These are phyloP conservation scores for Athrips mouffetella DNA, from an alignment of 2,888 invertebrate species.

Conservation along the genomic window DNA sequence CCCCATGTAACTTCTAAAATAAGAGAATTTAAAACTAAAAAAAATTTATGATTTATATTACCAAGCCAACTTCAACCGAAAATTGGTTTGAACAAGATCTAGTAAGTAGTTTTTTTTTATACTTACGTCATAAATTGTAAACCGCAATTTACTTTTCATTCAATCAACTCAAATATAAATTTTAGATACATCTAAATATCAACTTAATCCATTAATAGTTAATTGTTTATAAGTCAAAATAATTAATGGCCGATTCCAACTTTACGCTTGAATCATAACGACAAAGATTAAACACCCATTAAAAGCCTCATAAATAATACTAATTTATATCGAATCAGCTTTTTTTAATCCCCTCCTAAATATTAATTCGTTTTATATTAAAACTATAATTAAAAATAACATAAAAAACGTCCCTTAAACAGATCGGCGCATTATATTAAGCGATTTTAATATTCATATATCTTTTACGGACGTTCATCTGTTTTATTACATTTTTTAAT, in stretches of 20 bases:
- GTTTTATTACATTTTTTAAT: conserved; percentile 54
- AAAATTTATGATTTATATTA: neutral
- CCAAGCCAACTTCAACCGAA: neutral
- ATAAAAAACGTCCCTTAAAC: conserved; percentile 58
- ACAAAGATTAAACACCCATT: conserved; percentile 55
- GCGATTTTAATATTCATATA: conserved; percentile 61
- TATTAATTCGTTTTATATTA: conserved; percentile 73
- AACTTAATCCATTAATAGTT: conserved; percentile 16
- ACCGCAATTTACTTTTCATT: too few species aligned
- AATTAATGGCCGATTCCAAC: conserved; percentile 17
- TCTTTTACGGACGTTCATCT: conserved; percentile 56
- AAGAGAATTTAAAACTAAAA: neutral
- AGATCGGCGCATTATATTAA: conserved; percentile 55
- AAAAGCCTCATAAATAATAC: conserved; percentile 62
- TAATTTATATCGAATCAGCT: conserved; percentile 68
- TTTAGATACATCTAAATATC: neutral
- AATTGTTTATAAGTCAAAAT: conserved; percentile 18
- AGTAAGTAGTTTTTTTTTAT: neutral
- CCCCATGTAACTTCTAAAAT: too few species aligned
- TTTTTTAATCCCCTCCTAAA: conserved; percentile 58
- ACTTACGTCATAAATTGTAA: too few species aligned
- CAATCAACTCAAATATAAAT: neutral
- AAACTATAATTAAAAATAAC: conserved; percentile 70
- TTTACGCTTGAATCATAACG: conserved; percentile 39
- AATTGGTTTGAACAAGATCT: neutral